Evolutionary conservation across 2,888 invertebrate genomes (phyloP), one percentile per base, ranked within the genome.

Genomic region (Troides oblongomaculatus): DNA sequence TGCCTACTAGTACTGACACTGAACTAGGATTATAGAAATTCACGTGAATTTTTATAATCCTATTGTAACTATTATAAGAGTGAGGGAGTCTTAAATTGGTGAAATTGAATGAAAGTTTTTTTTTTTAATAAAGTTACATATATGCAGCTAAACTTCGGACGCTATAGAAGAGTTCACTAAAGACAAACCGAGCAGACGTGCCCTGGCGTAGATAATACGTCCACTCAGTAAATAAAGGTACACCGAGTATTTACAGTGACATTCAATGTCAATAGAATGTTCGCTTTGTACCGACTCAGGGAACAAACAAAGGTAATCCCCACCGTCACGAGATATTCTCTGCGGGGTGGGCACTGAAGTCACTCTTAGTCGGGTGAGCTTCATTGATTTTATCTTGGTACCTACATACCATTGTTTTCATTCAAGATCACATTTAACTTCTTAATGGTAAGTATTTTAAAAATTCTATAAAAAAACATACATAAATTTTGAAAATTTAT

Each of bases 181-280:
- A 60, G 58, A 63, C 68, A 68, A 57, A 62, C 18, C 25, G 39
- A 68, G 64, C 61, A 63, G 66, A 67, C 64, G 71, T 69, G 67
- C 61, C 67, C 58, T 69, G 62, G 71, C 65, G 64, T 63, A 69
- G 71, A 81, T 84, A 86, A 84, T 85, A 86, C 82, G 84, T 84
- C 85, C 86, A 80, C 79, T 82, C 79, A 72, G 87, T 85, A 90
- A 91, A 90, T 88, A 91, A 86, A 85, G 86, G 88, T 88, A 85
- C 84, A 87, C 88, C 85, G 82, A 84, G 85, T 90, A 86, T 91
- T 89, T 88, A 84, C 90, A 71, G 80, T 86, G 85, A 87, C 88
- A 86, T 88, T 83, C 80, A 84, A 84, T 85, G 89, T 90, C 88
- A 90, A 90, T 86, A 90, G 82, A 86, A 81, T 87, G 88, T 84